phyloP scores from a whole-genome alignment of 35 echinoderm and acorn worm genomes.

The Lytechinus pictus region DNA sequence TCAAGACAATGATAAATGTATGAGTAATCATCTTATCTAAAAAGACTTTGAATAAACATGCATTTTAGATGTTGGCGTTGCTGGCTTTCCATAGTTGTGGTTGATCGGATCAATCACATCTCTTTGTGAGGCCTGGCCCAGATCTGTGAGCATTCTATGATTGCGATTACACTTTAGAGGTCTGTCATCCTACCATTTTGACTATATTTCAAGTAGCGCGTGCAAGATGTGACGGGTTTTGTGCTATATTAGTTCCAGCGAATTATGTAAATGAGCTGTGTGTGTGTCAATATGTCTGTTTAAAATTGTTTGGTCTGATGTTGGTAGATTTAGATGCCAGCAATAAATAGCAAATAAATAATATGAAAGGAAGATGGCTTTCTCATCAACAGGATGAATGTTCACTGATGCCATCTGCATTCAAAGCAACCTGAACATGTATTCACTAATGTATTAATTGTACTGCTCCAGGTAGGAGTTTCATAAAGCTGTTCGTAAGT shows the following conservation, averaged over 20 bases:
- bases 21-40: no score
- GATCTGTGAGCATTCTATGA: background rate
- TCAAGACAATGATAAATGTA: no score
- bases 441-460: no score
- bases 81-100: no score
- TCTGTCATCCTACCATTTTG: background rate
- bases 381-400: background rate
- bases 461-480: no score
- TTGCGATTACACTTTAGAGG: background rate
- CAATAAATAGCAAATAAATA: background rate
- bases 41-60: no score
- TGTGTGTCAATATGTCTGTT: background rate
- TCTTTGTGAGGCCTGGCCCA: no score
- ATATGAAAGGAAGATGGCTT: background rate
- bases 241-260: background rate
- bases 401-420: background rate
- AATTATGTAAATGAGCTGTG: background rate
- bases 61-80: no score
- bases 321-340: background rate
- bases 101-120: no score
- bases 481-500: no score
- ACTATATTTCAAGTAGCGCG: background rate
- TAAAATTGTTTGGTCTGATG: background rate
- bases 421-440: background rate
- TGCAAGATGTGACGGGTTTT: background rate